Evolutionary conservation across 2,888 invertebrate species (phyloP), one percentile per base, ranked within the genome.

Genomic region (Vesta saturnalis): DNA sequence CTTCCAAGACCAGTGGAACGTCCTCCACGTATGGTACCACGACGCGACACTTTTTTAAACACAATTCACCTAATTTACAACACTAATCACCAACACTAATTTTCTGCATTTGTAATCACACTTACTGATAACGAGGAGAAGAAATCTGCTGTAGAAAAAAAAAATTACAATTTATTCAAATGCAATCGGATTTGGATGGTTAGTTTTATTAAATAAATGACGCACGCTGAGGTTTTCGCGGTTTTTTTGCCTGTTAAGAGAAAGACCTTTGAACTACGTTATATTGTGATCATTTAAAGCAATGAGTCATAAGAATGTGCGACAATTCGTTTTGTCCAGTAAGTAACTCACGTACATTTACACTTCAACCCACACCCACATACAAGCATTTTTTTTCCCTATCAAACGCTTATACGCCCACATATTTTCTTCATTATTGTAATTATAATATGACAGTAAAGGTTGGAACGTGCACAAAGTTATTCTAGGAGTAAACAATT

Each of bases 1-100:
- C 79, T 77, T 74, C 78, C 85, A 83, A 81, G 85, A 85, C 84
- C 85, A 84, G 83, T 82, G 83, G 82, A 83, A 83, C 85, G 85
- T 85, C 85, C 84, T 80, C 85, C 80, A 82, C 82, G 82, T 81
- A 83, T 83, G 82, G 82, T 65, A 62, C 64, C 65, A 67, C 64
- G 67, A 57, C 72, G 72, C 72, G 74, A 76, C 76, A 76, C 76
- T 73, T 68, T 70, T 65, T 15, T 12, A 63, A 58, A 18, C 21
- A 30, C 46, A 64, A 71, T 59, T 55, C 54, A n/a, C 60, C 12
- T 19, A n/a, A 62, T 56, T 39, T 43, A 59, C 46, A 47, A 57
- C 68, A 68, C 68, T 47, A 64, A 47, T 22, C 64, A 64, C 60
- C 62, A 63, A 23, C 62, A 67, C 64, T 60, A 23, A 49, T 23